Percentiles rank a stretch among this genome's conserved stretches.
These are phyloP conservation scores for Pterobdella sp. DNA, from an alignment of 2,888 invertebrate species.

Conservation along the genomic window DNA sequence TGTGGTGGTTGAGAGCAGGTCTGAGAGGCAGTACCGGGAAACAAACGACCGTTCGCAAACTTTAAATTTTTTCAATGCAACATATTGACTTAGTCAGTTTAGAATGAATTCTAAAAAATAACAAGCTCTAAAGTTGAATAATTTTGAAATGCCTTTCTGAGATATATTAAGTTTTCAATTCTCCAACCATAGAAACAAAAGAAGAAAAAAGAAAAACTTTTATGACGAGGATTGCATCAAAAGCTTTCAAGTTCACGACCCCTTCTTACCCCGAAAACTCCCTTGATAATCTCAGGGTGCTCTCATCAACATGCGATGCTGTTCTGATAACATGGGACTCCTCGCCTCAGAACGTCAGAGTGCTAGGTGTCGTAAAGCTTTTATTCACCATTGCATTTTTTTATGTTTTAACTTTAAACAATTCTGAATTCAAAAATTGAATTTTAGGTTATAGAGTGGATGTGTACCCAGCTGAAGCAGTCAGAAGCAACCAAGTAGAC, in stretches of 20 bases:
- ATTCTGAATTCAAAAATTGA: not conserved
- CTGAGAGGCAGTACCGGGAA: slow-evolving; percentile 46
- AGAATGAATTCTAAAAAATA: not conserved
- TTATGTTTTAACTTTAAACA: not conserved
- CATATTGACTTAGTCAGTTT: not conserved
- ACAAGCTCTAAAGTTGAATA: not conserved
- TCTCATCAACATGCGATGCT: slow-evolving; percentile 47
- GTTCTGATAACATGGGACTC: slow-evolving; percentile 47
- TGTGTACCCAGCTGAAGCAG: slow-evolving; percentile 43
- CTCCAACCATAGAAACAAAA: slow-evolving; percentile 5
- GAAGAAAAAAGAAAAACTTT: slow-evolving; percentile 41
- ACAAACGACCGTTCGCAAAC: slow-evolving; percentile 40
- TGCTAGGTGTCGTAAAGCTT: not conserved
- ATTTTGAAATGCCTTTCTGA: not conserved
- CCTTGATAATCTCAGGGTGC: slow-evolving; percentile 46
- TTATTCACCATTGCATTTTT: not conserved
- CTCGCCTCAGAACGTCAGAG: not conserved
- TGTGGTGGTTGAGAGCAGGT: slow-evolving; percentile 49
- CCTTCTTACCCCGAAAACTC: slow-evolving; percentile 47
- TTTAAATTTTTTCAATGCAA: no score
- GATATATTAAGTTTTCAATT: not conserved
- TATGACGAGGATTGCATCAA: slow-evolving; percentile 48
- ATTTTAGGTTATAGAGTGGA: slow-evolving; percentile 47
- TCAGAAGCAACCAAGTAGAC: not conserved
- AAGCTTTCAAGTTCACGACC: slow-evolving; percentile 45